Conservation (phyloP, 1,140 invertebrate genomes). For the Philaenus spumarius region DNA sequence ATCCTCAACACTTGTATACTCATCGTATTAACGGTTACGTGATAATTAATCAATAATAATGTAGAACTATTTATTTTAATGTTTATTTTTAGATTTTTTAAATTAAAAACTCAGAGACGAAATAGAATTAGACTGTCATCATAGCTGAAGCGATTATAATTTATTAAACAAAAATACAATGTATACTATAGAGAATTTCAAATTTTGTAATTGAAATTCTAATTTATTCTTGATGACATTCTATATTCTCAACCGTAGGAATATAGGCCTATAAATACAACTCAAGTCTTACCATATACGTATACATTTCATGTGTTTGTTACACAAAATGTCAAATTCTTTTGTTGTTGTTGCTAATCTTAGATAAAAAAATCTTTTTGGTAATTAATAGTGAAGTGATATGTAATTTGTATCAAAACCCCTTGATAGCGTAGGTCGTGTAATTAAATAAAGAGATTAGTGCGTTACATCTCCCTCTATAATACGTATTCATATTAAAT, state of each 20-base stretch:
- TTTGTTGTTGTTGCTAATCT: conserved; percentile 11
- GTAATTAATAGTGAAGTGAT: conserved; percentile 6
- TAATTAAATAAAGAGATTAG: conserved; percentile 20
- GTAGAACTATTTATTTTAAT: conserved; percentile 12
- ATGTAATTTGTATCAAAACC: conserved; percentile 12
- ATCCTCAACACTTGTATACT: conserved; percentile 2
- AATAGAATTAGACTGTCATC: neutral
- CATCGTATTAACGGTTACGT: conserved; percentile 14
- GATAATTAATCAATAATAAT: conserved; percentile 17
- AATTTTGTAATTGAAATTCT: too few species aligned
- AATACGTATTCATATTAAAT: conserved; percentile 24
- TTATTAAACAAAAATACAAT: too few species aligned
- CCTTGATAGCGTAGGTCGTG: conserved; percentile 11
- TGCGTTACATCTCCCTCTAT: conserved; percentile 20
- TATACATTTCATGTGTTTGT: conserved; percentile 28
- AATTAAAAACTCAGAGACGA: conserved; percentile 10
- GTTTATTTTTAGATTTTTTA: conserved; percentile 14
- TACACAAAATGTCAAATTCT: neutral
- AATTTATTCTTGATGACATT: too few species aligned
- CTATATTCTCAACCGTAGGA: too few species aligned
- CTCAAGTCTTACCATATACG: conserved; percentile 27
- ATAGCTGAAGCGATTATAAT: too few species aligned
- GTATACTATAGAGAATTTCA: too few species aligned
- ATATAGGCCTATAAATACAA: neutral
- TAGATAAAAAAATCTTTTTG: conserved; percentile 5